Evolutionary conservation across 92 coral and sea anemone genomes (phyloP), one percentile per base, ranked within the genome.

Genomic region (Galaxea fascicularis): DNA sequence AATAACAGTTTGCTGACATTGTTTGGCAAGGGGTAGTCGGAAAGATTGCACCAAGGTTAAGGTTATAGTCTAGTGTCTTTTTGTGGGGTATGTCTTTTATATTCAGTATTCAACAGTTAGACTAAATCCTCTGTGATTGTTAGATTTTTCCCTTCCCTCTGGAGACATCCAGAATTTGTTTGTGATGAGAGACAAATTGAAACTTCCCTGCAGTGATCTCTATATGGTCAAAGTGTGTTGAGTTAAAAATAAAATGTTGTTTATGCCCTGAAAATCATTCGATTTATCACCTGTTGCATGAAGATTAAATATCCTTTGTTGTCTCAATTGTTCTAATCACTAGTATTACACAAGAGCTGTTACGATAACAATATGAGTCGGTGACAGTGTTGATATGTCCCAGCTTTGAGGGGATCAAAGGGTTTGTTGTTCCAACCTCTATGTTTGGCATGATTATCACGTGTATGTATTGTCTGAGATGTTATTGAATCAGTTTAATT

Each of bases 241-340:
- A 67, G 24, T 26, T 65, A 57, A 25, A 39, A 77, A 35, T 44
- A 22, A 62, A 59, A 56, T 9, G 18, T 53, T 75, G 63, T 52
- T 76, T 52, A 58, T 28, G 31, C 28, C 35, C 27, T 24, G 18
- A 67, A 65, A 66, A 20, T 44, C 29, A 1, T 5, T 24, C 20
- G 46, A 52, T 53, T 11, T 14, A 24, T 71, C 57, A 15, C 67
- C 85, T 56, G 78, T 82, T 41, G 16, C n/a, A 8, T 14, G 14
- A 56, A 51, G 86, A 82, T 82, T 21, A 30, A 70, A 82, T 82
- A 16, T 82, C 86, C 41, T 82, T 82, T 69, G 86, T 82, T 82
- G 70, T 82, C 70, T 70, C 67, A 70, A 52, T 57, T 47, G 65
- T 30, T 10, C 0, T 46, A 51, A 30, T 39, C 51, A 35, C 53